Evolutionary conservation across 2,113 vertebrate genomes (phyloP).

Genomic region (Sphaerodactylus townsendi): DNA sequence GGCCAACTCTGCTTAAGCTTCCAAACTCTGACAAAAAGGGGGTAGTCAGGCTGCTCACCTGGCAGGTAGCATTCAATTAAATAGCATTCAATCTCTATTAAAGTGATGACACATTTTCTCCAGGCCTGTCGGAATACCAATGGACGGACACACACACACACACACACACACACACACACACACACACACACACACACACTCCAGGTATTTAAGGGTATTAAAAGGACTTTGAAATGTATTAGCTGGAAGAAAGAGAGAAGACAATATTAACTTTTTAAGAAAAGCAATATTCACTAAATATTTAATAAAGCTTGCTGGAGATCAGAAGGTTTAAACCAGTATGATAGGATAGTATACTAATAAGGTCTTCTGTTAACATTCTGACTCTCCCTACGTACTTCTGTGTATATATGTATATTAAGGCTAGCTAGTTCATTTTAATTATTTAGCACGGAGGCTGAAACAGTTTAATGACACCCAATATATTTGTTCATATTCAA

Average conservation of each 20-base stretch:
- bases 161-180: too few species aligned
- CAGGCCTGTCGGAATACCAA: too few species aligned
- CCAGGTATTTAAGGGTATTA: slow-evolving; percentile 24
- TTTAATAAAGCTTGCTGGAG: slow-evolving; percentile 58
- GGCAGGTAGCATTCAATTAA: too few species aligned
- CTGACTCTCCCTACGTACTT: slow-evolving; percentile 16
- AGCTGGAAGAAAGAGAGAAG: slow-evolving; percentile 46
- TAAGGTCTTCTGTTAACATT: slow-evolving; percentile 47
- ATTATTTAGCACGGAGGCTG: slow-evolving; percentile 51
- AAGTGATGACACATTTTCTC: too few species aligned
- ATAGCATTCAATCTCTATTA: too few species aligned
- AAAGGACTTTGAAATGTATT: slow-evolving; percentile 38
- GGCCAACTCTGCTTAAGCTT: too few species aligned
- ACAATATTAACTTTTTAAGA: slow-evolving; percentile 56
- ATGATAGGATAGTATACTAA: slow-evolving; percentile 56
- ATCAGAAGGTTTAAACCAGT: slow-evolving; percentile 54
- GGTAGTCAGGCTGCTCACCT: too few species aligned
- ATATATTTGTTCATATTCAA: slow-evolving; percentile 59
- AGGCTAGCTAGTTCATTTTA: slow-evolving; percentile 56
- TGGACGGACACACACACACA: too few species aligned
- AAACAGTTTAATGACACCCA: slow-evolving; percentile 62
- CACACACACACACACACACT: too few species aligned
- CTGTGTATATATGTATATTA: slow-evolving; percentile 54
- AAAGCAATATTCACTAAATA: slow-evolving; percentile 51
- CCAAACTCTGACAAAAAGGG: too few species aligned